Base-by-base conservation (phyloP, 2,888 invertebrate species). In the Himalopsyche kuldschensis region DNA sequence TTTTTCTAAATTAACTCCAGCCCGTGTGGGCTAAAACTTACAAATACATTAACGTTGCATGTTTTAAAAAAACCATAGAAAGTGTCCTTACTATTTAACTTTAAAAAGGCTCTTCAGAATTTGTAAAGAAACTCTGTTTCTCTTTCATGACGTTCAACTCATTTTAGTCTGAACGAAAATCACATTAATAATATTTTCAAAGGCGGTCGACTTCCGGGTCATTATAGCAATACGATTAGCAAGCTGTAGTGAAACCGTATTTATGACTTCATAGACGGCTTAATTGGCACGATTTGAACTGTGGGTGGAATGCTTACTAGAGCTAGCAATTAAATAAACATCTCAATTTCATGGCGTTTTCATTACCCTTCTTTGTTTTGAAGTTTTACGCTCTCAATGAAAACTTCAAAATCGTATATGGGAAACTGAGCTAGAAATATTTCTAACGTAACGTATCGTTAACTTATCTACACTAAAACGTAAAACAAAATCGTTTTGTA, bases 291-390 rank as follows among this genome's bases (percentile, higher is more conserved):
- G 32, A 63, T 55, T 79, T 24, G 63, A 47, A 31, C 79, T 79
- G 32, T 79, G 48, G 48, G 55, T 63, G 79, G 55, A 81, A 77
- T 63, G 35, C 35, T 81, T 24, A 32, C 32, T 46, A 55, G 20
- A 27, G 35, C 27, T n/a, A 55, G 77, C 31, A 81, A 81, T 81
- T 77, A 81, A 81, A 81, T 48, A 81, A 81, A 78, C 77, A 77
- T 81, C 81, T 78, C 63, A 77, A 77, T 81, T 77, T 77, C 55
- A 77, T 77, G 77, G 77, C 77, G 31, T 31, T 32, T 77, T 77
- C 31, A 77, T 77, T 77, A 41, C 77, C 24, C 41, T 24, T 20
- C 77, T 77, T 24, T 35, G 31, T 77, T 77, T 32, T 35, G 20
- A 75, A 35, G 77, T 41, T 77, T 77, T 77, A 41, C 30, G 35